These are phyloP conservation scores for Vollenhovia emeryi DNA, from an alignment of 1,140 invertebrate species.

Conservation along the genomic window DNA sequence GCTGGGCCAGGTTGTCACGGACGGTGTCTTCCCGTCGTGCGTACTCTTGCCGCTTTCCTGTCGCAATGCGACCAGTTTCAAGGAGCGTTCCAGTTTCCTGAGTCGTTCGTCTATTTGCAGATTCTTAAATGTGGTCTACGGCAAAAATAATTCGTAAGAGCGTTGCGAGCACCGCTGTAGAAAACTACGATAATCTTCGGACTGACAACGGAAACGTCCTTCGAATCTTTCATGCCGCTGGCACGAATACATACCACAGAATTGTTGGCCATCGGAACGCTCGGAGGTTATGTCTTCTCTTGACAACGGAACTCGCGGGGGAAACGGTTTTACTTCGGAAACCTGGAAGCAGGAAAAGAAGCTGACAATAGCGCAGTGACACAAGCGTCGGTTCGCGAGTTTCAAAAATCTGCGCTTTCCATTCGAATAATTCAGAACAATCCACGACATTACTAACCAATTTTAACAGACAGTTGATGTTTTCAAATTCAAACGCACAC, in stretches of 20 bases:
- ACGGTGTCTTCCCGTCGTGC: not conserved
- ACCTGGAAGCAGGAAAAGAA: not conserved
- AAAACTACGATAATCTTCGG: not conserved
- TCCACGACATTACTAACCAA: not conserved
- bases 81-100: conserved; percentile 64
- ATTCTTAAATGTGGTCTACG: conserved; percentile 69
- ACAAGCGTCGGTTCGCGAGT: no score
- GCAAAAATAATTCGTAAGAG: not conserved
- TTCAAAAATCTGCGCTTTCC: not conserved
- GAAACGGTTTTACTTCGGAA: not conserved
- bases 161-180: not conserved
- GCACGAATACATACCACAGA: not conserved
- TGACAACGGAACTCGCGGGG: not conserved
- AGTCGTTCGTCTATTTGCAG: conserved; percentile 70
- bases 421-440: not conserved
- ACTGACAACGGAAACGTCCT: not conserved
- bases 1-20: conserved; percentile 50
- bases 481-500: conserved; percentile 3
- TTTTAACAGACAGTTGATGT: not conserved
- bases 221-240: not conserved
- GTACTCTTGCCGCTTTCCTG: not conserved
- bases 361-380: not conserved
- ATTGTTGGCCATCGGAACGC: not conserved
- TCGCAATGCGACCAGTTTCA: conserved; percentile 65
- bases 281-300: not conserved